A percentile compares a stretch with the other conserved stretches of the same genome.
Evolutionary conservation across 2,797 vertebrate genomes (phyloP).

Genomic region (Chelonia mydas): DNA sequence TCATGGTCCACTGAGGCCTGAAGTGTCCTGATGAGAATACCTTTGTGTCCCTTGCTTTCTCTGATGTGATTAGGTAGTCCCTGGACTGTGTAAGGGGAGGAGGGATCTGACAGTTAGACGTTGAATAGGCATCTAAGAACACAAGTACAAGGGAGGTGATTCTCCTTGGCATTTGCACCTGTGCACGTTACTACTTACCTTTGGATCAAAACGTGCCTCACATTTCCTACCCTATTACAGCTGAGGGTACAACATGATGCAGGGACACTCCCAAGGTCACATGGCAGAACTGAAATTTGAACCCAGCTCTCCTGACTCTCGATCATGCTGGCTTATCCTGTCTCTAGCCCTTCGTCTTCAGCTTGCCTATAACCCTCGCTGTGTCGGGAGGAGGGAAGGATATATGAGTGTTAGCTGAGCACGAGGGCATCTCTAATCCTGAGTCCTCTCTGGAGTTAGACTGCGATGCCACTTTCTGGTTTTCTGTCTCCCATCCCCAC

Average conservation of each 20-base stretch:
- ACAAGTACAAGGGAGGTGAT: fast-evolving
- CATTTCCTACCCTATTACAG: no score
- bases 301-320: not conserved
- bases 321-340: not conserved
- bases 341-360: no score
- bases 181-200: not conserved
- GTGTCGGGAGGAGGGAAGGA: no score
- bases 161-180: not conserved
- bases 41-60: not conserved
- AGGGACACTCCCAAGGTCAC: fast-evolving
- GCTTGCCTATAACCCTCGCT: no score
- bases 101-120: not conserved
- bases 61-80: not conserved
- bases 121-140: not conserved
- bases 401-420: not conserved
- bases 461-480: not conserved
- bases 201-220: not conserved
- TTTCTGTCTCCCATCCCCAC: not conserved
- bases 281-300: not conserved
- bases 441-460: not conserved
- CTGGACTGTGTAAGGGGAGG: not conserved
- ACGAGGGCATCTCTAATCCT: not conserved
- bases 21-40: not conserved
- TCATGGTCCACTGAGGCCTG: not conserved
- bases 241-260: not conserved